Conservation (phyloP, 2,113 vertebrate species). For the Trachemys scripta region DNA sequence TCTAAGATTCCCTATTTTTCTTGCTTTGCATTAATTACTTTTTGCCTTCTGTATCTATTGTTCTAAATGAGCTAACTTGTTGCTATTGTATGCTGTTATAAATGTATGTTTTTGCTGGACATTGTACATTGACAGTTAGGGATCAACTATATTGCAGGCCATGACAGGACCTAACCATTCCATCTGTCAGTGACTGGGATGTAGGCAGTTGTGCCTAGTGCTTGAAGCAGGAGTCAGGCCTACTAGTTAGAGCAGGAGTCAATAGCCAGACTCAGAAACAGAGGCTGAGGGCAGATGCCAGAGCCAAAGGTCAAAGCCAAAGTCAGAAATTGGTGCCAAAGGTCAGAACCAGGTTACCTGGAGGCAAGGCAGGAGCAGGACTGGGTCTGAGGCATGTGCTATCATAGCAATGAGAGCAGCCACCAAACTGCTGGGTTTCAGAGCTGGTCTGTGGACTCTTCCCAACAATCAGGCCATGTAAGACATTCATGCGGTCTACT, state of each 20-base stretch:
- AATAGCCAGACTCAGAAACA: background rate
- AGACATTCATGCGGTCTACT: background rate
- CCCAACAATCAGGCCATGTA: background rate
- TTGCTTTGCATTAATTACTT: conserved; percentile 23
- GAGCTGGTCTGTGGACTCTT: background rate
- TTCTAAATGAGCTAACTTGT: background rate
- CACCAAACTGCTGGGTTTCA: background rate
- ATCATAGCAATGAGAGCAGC: background rate
- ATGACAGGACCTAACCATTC: background rate
- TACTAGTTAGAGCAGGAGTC: background rate
- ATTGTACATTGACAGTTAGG: conserved; percentile 6
- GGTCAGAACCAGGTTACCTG: background rate
- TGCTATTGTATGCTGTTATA: background rate
- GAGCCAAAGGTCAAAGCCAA: background rate
- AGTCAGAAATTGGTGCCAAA: background rate
- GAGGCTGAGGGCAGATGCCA: background rate
- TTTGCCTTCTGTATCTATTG: background rate
- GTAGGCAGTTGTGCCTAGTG: background rate
- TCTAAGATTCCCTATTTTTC: background rate
- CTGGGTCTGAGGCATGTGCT: background rate
- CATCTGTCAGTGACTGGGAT: background rate
- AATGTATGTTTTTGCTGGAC: background rate
- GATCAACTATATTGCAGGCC: conserved; percentile 4
- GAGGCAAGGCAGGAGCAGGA: background rate
- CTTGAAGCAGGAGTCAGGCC: background rate